Evolutionary conservation across 2,797 vertebrate species (phyloP), one percentile per base, ranked within the genome.

Genomic region (Fringilla coelebs): DNA sequence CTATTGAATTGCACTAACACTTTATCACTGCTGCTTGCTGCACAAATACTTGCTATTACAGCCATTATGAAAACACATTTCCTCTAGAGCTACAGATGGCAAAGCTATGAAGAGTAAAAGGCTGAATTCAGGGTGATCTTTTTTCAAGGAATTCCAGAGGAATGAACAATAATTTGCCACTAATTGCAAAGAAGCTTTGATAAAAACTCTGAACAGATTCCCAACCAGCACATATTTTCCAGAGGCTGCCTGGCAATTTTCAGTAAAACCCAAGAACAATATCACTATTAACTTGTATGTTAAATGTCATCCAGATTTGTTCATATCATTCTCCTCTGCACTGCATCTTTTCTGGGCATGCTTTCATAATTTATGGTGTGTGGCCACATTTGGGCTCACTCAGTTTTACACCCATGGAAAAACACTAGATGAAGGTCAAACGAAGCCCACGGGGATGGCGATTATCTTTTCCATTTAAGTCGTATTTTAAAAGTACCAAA

Each of bases 241-340:
- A 96, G 51, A 74, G 43, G 49, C 45, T 0, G 60, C 68, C 55
- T 95, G 89, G 70, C 90, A 83, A 82, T 93, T 96, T 92, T 91
- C 79, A 94, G 25, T 83, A 94, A 95, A 72, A 57, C 51, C 60
- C 74, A 36, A 72, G 85, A 96, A 97, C 75, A 97, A 84, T 93
- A 66, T 55, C 70, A 55, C 68, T 81, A 94, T 96, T 96, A 95
- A 96, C 67, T 88, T 31, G 43, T 49, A 78, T 22, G 54, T 62
- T 88, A 96, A 92, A 97, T 96, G 93, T 87, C 90, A 94, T 91
- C 89, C 93, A 94, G 65, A 96, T 89, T 87, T 67, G 65, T 61
- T 96, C 62, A 5, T 73, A 65, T 88, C 21, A 29, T 88, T 90
- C 89, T 89, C 74, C 83, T 76, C 60, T 79, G 60, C 58, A 24